Base-by-base conservation (phyloP, 2,797 vertebrate genomes). In the Phoebastria nigripes region DNA sequence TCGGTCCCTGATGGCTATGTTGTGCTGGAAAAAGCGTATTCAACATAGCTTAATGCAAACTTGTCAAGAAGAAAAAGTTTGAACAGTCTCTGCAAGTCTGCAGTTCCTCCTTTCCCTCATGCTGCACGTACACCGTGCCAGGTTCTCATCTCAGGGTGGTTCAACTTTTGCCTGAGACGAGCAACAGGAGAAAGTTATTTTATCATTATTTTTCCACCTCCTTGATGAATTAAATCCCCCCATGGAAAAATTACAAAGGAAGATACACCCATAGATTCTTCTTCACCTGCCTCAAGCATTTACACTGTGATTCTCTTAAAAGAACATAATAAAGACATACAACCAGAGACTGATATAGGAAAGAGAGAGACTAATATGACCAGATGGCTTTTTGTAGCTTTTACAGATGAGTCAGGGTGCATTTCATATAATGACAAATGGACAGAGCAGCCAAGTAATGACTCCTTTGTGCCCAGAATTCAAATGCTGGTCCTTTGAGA, bases 101-200 rank as follows among this genome's bases (percentile, higher is more conserved):
- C 6, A 42, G 22, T 20, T 66, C 42, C 52, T 41, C 31, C 20
- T 33, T 59, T 59, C 61, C 54, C 19, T 66, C 25, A 13, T 7
- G 0, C 0, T 14, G 24, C 29, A 9, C 1, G 0, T 35, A 15
- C 2, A 4, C n/a, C 1, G 0, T 7, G 5, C 55, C 72, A 31
- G 18, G 29, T 29, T 24, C 9, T 1, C 17, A 14, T 11, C 20
- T 56, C 25, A 16, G 19, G 8, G 24, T 51, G 16, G 13, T 47
- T 56, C 41, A 28, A 11, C 44, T 19, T 55, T 22, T 31, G 3
- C 31, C 47, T 1, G 3, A 54, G 42, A 51, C 0, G 1, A 49
- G 37, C 61, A 78, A 39, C 31, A 62, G 11, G 18, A 52, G 13
- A 29, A 37, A 73, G 47, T 31, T 28, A 29, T 58, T 28, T 74